Evolutionary conservation across 2,797 vertebrate genomes (phyloP), one percentile per base, ranked within the genome.

Genomic region (Sus cebifrons): DNA sequence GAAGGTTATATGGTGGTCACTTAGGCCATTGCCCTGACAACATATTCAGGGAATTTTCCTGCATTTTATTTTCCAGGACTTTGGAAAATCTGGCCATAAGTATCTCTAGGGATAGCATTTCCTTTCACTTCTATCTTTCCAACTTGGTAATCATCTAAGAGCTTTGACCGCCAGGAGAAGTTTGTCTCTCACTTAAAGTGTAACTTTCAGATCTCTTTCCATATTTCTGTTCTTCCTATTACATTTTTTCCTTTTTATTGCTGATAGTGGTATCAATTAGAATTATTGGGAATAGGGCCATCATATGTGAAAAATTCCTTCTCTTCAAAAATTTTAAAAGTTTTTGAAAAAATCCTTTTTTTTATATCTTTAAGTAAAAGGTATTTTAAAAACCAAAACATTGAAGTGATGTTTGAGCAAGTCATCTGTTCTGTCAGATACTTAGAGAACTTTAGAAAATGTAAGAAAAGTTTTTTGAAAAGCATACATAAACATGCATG

Each of bases 51-150:
- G 87, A n/a, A 11, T 62, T 94, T 84, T 89, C 89, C 77, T 86
- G 27, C 23, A 20, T 83, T 92, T 75, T 89, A 32, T 36, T 90
- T 88, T 75, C 68, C 25, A 77, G 49, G 18, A 40, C 36, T 89
- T 92, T 1, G 17, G 40, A 75, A 94, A 56, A 65, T 82, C 54
- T 82, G 52, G 49, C 58, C 56, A 88, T 79, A 78, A 52, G 7
- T 58, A 84, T 60, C 65, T 44, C 44, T 23, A 77, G 86, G 21
- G 68, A 74, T 36, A 85, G 44, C 13, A 21, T 58, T 70, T 89
- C 82, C 75, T 83, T 77, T 64, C 25, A 58, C 78, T 87, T 96
- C 65, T 60, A 29, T 84, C 82, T 86, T 94, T 87, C 67, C 89
- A 70, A 54, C 15, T n/a, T 62, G 32, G 20, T 65, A 79, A 90